These are phyloP conservation scores for Epinephelus awoara DNA, from an alignment of 2,797 vertebrate genomes.

Conservation along the genomic window DNA sequence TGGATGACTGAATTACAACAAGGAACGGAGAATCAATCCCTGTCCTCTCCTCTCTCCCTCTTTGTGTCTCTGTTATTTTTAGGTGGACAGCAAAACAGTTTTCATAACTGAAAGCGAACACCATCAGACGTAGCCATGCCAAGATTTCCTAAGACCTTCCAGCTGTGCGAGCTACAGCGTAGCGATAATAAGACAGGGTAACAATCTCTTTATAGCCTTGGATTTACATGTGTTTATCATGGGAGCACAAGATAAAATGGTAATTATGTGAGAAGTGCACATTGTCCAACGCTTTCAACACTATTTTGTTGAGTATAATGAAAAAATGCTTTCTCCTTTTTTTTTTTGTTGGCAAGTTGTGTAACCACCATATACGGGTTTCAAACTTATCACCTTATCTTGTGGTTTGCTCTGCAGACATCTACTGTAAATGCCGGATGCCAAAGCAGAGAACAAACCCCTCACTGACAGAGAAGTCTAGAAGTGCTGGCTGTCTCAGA, in stretches of 20 bases:
- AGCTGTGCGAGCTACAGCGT: slow-evolving; percentile 63
- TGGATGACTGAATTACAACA: slow-evolving; percentile 74
- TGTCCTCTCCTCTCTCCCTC: slow-evolving; percentile 33
- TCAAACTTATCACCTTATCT: slow-evolving; percentile 21
- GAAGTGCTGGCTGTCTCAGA: slow-evolving; percentile 3
- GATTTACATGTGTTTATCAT: slow-evolving; percentile 62
- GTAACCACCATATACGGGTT: slow-evolving; percentile 3
- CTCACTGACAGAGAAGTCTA: not conserved
- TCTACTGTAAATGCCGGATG: slow-evolving; percentile 10
- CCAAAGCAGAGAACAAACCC: slow-evolving; percentile 27
- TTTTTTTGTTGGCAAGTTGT: not conserved
- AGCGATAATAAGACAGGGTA: slow-evolving; percentile 58
- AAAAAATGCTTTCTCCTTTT: slow-evolving; percentile 13
- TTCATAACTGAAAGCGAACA: slow-evolving; percentile 70
- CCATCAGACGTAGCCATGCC: slow-evolving; percentile 46
- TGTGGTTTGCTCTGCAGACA: slow-evolving; percentile 3
- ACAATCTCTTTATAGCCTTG: slow-evolving; percentile 50
- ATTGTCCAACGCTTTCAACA: not conserved
- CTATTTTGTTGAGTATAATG: slow-evolving; percentile 14
- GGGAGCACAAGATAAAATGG: slow-evolving; percentile 42
- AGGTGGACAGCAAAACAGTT: slow-evolving; percentile 67
- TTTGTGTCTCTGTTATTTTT: slow-evolving; percentile 66
- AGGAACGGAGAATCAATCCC: slow-evolving; percentile 59
- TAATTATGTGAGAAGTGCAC: slow-evolving; percentile 38
- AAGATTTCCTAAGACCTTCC: slow-evolving; percentile 69